Evolutionary conservation across 23 tunicate genomes (phyloP).

Genomic region (Aplidium turbinatum): DNA sequence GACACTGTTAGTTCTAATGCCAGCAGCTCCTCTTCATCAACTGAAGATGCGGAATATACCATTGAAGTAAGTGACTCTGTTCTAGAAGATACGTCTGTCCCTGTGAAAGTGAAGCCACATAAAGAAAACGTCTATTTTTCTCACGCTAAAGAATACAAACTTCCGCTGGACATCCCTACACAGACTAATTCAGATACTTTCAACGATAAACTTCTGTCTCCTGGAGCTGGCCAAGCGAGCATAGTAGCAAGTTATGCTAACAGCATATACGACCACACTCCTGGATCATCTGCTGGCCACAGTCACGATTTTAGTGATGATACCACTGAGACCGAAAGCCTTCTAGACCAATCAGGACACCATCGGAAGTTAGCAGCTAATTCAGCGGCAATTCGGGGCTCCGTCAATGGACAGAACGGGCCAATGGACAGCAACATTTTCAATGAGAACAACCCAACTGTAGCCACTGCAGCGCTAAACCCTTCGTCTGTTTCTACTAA

Average conservation of each 20-base stretch:
- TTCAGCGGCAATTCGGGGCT: not conserved
- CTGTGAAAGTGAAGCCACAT: conserved; percentile 32
- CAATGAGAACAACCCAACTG: too few relatives aligned
- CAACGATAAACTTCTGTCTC: not conserved
- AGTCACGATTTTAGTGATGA: conserved; percentile 58
- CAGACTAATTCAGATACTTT: not conserved
- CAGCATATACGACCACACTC: conserved; percentile 71
- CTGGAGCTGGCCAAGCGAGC: conserved; percentile 37
- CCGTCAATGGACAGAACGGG: not conserved
- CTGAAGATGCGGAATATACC: conserved; percentile 11
- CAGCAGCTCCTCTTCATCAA: not conserved
- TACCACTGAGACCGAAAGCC: conserved; percentile 72
- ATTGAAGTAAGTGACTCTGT: conserved; percentile 53
- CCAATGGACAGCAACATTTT: too few relatives aligned
- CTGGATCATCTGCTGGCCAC: conserved; percentile 17
- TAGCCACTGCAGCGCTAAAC: too few relatives aligned
- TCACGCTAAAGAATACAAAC: conserved; percentile 46
- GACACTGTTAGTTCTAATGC: conserved; percentile 26
- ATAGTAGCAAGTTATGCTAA: conserved; percentile 65
- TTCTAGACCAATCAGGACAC: conserved; percentile 21
- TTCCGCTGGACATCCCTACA: conserved; percentile 34
- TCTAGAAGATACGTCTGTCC: conserved; percentile 36
- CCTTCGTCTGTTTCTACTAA: too few relatives aligned
- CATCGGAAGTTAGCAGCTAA: not conserved
- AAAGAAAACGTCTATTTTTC: not conserved